Base-by-base conservation (phyloP, 2,113 vertebrate species). In the Ploceus nigricollis region DNA sequence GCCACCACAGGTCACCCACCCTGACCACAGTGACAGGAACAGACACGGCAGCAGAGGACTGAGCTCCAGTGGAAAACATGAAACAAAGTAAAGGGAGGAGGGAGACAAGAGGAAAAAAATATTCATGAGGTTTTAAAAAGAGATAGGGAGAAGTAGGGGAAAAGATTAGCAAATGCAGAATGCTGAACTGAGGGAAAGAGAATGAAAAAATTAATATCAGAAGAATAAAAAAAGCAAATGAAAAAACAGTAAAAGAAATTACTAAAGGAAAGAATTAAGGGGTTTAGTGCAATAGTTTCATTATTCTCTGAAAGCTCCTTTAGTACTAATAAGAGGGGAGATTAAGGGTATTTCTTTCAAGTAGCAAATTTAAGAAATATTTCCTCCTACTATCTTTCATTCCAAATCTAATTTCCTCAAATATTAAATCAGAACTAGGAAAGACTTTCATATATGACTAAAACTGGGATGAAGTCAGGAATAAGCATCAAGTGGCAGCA, bases 401-500 rank as follows among this genome's bases (percentile, higher is more conserved):
- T 89, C 31, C 63, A 79, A 94, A 87, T 76, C 53, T 61, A 79
- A 96, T 94, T 95, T 91, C 70, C 70, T 69, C 81, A 87, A 94
- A 89, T 23, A 44, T 53, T 92, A 80, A 89, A 93, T 79, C 77
- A 93, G 75, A 93, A 80, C 48, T 30, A 58, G 53, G 45, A 35
- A 57, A 91, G 53, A 61, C 21, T 72, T 92, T 60, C 28, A 56
- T 25, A 61, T 10, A 7, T 31, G 57, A 78, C 57, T 53, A 89
- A 89, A 95, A 79, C 40, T 16, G 6, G 69, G 23, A 70, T 68
- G 56, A 89, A 75, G 48, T 53, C 57, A 79, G 48, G 21, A 91
- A 79, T 0, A 79, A 11, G 25, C 56, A 85, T 71, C 53, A 51
- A 54, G 66, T 25, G 70, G n/a, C 58, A 70, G 44, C 3, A 3